Evolutionary conservation across 2,113 vertebrate species (phyloP).

Genomic region (Antigone vipio): DNA sequence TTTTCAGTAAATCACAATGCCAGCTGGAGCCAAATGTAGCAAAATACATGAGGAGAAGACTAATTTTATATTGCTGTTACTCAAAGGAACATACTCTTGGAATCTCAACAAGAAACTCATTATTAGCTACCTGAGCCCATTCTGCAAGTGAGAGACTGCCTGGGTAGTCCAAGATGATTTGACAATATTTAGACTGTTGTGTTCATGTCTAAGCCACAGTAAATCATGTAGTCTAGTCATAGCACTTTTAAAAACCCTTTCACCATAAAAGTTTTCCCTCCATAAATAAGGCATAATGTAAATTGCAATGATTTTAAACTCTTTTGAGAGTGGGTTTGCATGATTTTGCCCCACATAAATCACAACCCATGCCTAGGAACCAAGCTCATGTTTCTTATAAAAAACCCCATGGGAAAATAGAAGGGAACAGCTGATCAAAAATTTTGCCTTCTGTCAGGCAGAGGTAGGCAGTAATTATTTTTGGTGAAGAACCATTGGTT

Average conservation of each 20-base stretch:
- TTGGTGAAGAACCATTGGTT: not conserved
- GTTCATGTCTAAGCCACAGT: not conserved
- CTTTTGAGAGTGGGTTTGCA: not conserved
- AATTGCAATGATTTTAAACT: not conserved
- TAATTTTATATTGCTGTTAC: not conserved
- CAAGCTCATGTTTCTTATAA: not conserved
- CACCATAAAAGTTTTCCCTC: not conserved
- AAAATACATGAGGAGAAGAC: not conserved
- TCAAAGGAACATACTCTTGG: not conserved
- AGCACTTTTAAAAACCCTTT: not conserved
- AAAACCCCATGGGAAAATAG: not conserved
- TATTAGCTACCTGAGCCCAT: not conserved
- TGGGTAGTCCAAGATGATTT: not conserved
- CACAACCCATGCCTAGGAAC: not conserved
- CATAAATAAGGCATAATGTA: not conserved
- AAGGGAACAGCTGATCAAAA: not conserved
- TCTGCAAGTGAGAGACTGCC: not conserved
- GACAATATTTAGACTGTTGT: not conserved
- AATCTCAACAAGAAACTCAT: not conserved
- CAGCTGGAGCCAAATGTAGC: not conserved
- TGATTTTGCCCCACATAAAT: accelerated
- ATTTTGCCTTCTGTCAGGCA: not conserved
- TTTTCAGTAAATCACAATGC: not conserved
- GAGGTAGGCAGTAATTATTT: not conserved
- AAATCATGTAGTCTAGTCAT: not conserved